These are phyloP conservation scores for Propithecus perrieri DNA, from an alignment of 2,797 vertebrate genomes.

Conservation along the genomic window DNA sequence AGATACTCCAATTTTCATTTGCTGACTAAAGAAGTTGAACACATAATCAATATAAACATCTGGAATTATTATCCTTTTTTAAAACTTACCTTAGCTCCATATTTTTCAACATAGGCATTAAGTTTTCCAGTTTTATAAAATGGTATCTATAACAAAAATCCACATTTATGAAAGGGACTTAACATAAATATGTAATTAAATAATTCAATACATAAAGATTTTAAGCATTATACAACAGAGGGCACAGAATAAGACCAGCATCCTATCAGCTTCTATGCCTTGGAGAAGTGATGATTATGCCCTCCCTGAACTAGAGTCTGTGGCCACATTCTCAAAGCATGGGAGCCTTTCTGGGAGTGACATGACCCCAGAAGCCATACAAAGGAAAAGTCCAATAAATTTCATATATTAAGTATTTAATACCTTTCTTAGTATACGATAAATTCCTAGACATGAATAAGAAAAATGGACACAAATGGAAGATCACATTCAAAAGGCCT, in stretches of 20 bases:
- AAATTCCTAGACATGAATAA: background rate
- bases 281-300: background rate
- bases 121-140: constrained; percentile 90
- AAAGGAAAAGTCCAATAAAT: background rate
- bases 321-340: background rate
- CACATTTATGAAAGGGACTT: constrained; percentile 63
- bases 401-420: background rate
- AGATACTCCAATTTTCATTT: background rate
- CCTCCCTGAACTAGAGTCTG: background rate
- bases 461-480: constrained; percentile 6
- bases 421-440: background rate
- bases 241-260: background rate
- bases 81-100: constrained; percentile 88
- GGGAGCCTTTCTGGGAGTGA: background rate
- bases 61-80: constrained; percentile 41
- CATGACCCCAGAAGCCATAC: background rate
- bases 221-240: background rate
- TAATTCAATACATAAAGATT: background rate
- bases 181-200: constrained; percentile 22
- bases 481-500: constrained; percentile 19
- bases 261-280: background rate
- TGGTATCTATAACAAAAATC: constrained; percentile 86
- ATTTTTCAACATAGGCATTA: constrained; percentile 86
- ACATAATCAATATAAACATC: constrained; percentile 20
- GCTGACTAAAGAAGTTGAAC: background rate